Evolutionary conservation across 2,888 invertebrate species (phyloP), one percentile per base, ranked within the genome.

Genomic region (Tetropium fuscum): DNA sequence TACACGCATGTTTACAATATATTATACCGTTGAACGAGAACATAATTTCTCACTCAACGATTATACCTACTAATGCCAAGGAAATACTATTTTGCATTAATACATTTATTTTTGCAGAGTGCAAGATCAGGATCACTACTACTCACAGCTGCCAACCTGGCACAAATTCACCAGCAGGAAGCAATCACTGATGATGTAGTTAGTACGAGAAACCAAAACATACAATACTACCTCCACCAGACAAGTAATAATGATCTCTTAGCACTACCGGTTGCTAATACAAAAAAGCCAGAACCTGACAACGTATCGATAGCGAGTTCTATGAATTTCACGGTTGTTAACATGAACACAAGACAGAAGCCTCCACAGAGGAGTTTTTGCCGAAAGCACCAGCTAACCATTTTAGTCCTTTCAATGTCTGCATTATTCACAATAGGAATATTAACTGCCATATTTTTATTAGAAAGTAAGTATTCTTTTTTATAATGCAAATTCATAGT

Each of bases 261-360:
- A 25, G 25, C 55, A 30, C 54, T 61, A 40, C 45, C 58, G 13
- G 36, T 38, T 20, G 58, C 45, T 47, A 54, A 49, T 41, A 53
- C 44, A 63, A 55, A 22, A 34, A 59, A 74, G 54, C 69, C 65
- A 78, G 85, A 85, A 71, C 82, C 82, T 51, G 93, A 93, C 79
- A 86, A 87, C 47, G 86, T 87, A 58, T 93, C 93, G 30, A 85
- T 93, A 60, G 93, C 93, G 49, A 93, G 93, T 82, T 93, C 93
- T 61, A 93, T 91, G 76, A 93, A 94, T 81, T 94, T 94, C 79
- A 94, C 94, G 7, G 91, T 94, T 53, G 90, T 94, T 60, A 93
- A 93, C 78, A 87, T 89, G 73, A 85, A 86, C 63, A 79, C 80
- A 47, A 86, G 88, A 76, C 82, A 84, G 34, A 69, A 69, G 56